These are phyloP conservation scores for human DNA, from an alignment of 2,113 vertebrate species.

Conservation along the genomic window GRCh38 chr16:89166001-89166500, in stretches of 20 bases:
- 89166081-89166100: neutral
- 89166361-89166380: too few relatives aligned
- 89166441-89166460: too few relatives aligned
- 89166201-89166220: too few relatives aligned
- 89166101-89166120: neutral
- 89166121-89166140: too few relatives aligned
- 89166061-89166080: neutral
- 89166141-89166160: neutral
- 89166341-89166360: neutral
- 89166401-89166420: neutral
- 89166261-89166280: neutral
- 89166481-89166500: neutral
- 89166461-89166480: neutral
- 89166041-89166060: too few relatives aligned
- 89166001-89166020: neutral
- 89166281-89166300: too few relatives aligned
- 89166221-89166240: neutral
- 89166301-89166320: neutral
- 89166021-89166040: neutral
- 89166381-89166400: neutral
- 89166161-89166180: neutral
- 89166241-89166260: neutral
- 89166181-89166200: neutral
- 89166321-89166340: neutral
- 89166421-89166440: neutral